phyloP scores from a whole-genome alignment of 2,888 invertebrate genomes.

The Sinhomidia bicolor region DNA sequence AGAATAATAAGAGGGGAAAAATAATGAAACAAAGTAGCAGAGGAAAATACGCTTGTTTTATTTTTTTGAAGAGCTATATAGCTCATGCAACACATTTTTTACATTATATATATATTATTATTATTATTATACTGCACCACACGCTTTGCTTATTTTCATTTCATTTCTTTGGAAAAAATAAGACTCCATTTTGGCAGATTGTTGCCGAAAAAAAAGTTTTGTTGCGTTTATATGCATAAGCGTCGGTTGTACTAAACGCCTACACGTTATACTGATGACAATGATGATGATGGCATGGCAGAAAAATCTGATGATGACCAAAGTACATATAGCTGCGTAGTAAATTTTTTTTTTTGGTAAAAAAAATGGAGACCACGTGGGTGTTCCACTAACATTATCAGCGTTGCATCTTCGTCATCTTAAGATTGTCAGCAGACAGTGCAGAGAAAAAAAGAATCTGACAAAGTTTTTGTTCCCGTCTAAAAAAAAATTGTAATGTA shows the following conservation, averaged over 20 bases:
- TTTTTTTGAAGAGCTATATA: no score
- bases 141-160: no score
- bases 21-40: no score
- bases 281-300: background rate
- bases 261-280: background rate
- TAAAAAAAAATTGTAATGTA: background rate
- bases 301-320: background rate
- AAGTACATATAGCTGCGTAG: no score
- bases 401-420: background rate
- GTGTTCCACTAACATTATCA: slow-evolving; percentile 34
- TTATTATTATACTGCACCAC: no score
- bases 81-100: no score
- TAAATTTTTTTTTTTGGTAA: background rate
- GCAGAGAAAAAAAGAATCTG: no score
- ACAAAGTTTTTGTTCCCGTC: background rate
- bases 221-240: background rate
- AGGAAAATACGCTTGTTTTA: no score
- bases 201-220: background rate
- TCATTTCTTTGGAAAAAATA: no score
- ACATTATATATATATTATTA: no score
- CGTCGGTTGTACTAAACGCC: background rate
- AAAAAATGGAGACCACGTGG: slow-evolving; percentile 62
- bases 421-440: background rate
- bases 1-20: no score
- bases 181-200: background rate